phyloP scores from a whole-genome alignment of 2,888 invertebrate species.

The Mamestra brassicae region DNA sequence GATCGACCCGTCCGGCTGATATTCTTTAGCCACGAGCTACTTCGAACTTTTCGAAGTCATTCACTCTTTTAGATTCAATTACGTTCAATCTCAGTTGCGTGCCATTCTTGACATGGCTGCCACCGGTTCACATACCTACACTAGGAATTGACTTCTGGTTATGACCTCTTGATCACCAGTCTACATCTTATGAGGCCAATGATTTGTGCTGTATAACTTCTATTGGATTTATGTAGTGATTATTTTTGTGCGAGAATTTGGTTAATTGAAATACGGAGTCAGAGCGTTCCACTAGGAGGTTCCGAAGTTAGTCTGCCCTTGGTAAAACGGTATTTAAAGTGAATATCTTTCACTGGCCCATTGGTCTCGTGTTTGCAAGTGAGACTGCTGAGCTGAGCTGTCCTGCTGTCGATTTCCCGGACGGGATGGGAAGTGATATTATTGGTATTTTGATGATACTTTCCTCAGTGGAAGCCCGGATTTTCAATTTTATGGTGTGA shows the following conservation, averaged over 20 bases:
- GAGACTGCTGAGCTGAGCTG: no score
- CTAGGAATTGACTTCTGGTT: not conserved
- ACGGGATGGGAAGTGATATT: no score
- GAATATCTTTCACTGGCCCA: no score
- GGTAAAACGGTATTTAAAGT: no score
- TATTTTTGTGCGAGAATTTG: not conserved
- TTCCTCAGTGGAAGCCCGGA: no score
- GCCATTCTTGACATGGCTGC: conserved; percentile 11
- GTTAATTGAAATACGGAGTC: not conserved
- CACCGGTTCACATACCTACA: conserved; percentile 13
- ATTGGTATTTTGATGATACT: no score
- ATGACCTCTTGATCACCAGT: conserved; percentile 25
- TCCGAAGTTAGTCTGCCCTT: not conserved
- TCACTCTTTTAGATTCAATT: conserved; percentile 4
- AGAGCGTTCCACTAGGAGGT: not conserved
- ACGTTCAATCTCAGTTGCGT: conserved; percentile 16
- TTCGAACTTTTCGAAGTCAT: not conserved
- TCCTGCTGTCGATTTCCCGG: no score
- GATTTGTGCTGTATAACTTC: not conserved
- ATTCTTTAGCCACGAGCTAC: no score
- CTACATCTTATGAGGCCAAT: not conserved
- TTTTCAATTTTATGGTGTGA: no score
- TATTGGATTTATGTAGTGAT: not conserved
- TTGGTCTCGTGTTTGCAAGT: no score
- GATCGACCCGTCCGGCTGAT: no score